A percentile compares a stretch with the other conserved stretches of the same genome.
phyloP scores from a whole-genome alignment of 2,797 vertebrate species.

The Cetoscarus ocellatus region DNA sequence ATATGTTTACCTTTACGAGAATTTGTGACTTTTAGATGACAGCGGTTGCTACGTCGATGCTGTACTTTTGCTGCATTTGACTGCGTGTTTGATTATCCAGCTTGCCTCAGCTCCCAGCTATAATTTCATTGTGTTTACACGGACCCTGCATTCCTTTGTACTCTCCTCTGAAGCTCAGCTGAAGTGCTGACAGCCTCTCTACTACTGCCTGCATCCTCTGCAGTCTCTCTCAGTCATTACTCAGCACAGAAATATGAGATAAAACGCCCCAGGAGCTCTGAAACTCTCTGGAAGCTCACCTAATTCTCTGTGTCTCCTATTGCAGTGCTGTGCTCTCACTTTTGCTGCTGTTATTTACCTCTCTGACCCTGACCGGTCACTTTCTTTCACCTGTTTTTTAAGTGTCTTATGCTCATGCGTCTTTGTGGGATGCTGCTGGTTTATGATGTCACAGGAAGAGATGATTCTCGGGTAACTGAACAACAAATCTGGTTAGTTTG shows the following conservation, averaged over 20 bases:
- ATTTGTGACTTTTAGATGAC: not conserved
- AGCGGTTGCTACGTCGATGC: not conserved
- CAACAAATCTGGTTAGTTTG: constrained; percentile 43
- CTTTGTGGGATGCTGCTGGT: not conserved
- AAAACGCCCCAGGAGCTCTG: constrained; percentile 52
- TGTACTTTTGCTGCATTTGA: not conserved
- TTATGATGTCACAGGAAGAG: not conserved
- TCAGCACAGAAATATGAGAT: constrained; percentile 71
- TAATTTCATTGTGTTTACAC: constrained; percentile 29
- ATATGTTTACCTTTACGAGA: not conserved
- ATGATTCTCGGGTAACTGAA: constrained; percentile 24
- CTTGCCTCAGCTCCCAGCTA: constrained; percentile 31
- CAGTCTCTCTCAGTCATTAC: constrained; percentile 62
- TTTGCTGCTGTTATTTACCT: constrained; percentile 27
- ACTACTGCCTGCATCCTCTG: constrained; percentile 43
- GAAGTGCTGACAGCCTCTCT: constrained; percentile 65
- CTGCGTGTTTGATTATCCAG: constrained; percentile 28
- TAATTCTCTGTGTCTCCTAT: constrained; percentile 34
- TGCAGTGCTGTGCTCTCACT: constrained; percentile 1
- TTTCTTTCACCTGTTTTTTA: constrained; percentile 18
- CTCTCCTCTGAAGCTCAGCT: constrained; percentile 37
- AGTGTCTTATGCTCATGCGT: constrained; percentile 14
- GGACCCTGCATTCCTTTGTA: constrained; percentile 44
- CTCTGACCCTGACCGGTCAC: constrained; percentile 15
- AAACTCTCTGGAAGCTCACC: constrained; percentile 54